These are phyloP conservation scores for Sardina pilchardus DNA, from an alignment of 2,113 vertebrate genomes.

Conservation along the genomic window DNA sequence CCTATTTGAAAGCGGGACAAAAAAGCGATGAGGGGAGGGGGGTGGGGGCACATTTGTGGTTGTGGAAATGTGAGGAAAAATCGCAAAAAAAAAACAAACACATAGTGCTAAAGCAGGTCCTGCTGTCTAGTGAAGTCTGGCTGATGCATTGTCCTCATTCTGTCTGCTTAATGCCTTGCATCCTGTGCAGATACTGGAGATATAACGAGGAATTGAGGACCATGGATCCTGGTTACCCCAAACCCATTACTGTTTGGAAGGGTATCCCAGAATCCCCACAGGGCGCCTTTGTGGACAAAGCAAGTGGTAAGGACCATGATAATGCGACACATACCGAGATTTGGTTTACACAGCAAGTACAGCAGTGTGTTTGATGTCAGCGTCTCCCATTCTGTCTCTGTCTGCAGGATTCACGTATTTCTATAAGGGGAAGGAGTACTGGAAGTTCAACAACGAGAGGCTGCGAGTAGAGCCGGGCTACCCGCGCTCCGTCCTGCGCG, in stretches of 20 bases:
- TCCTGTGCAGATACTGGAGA: constrained; percentile 85
- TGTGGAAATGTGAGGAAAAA: too few relatives aligned
- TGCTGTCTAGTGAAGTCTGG: not conserved
- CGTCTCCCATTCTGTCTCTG: constrained; percentile 21
- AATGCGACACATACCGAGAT: not conserved
- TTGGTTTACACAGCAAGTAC: not conserved
- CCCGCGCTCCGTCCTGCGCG: constrained; percentile 94
- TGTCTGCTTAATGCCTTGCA: not conserved
- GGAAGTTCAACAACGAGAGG: constrained; percentile 99
- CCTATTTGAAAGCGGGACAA: not conserved
- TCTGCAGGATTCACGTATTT: constrained; percentile 93
- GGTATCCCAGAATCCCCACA: constrained; percentile 96
- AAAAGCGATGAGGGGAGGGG: too few relatives aligned
- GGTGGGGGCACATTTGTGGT: not conserved
- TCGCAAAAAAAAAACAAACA: not conserved
- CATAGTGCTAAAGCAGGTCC: not conserved
- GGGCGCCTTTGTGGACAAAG: constrained; percentile 96
- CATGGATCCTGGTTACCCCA: constrained; percentile 97
- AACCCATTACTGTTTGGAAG: constrained; percentile 97
- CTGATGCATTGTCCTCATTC: not conserved
- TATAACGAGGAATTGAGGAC: constrained; percentile 98
- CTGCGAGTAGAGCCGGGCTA: constrained; percentile 92
- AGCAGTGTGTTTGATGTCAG: not conserved
- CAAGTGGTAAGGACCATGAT: constrained; percentile 82
- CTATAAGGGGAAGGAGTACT: constrained; percentile 99